Base-by-base conservation (phyloP, 2,797 vertebrate species). In the Aythya fuligula region DNA sequence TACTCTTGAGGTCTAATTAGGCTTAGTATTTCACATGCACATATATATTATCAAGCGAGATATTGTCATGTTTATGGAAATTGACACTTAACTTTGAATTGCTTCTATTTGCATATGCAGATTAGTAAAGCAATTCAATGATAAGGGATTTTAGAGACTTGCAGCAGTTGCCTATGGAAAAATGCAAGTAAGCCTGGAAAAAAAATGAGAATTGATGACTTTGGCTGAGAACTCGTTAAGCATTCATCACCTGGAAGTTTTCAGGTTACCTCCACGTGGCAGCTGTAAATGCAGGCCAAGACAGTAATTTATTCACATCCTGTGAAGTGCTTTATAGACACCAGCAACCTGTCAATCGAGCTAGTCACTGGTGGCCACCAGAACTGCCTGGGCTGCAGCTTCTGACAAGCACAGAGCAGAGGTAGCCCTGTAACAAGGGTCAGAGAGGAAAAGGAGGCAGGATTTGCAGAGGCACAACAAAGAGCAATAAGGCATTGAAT, bases 51-150 rank as follows among this genome's bases (percentile, higher is more conserved):
- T 89, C 94, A 87, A 94, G 93, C 28, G 4, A 14, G 85, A 96
- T 96, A 96, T 94, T 88, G 86, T 94, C 93, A 94, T 91, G 86
- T 89, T 95, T 95, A 94, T 97, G 96, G 95, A 97, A 97, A 97
- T 94, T 92, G 94, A 96, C 93, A 96, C 95, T 96, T 96, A 96
- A 86, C 66, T 92, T 96, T 81, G 94, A 97, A 96, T 97, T 94
- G 95, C 83, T 94, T 92, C 84, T 75, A 94, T 97, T 97, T 96
- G 78, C 88, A 95, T 97, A 95, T 97, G 95, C 84, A 97, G 84
- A 96, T 97, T 58, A 94, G 79, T 24, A 4, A 91, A 92, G 74
- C 81, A 82, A 86, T 96, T 96, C 77, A 49, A 11, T 43, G 61
- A 9, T 20, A 93, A 69, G 6, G 24, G 85, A 64, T 96, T 97